These are phyloP conservation scores for Cynoglossus semilaevis DNA, from an alignment of 2,113 vertebrate species.

Conservation along the genomic window DNA sequence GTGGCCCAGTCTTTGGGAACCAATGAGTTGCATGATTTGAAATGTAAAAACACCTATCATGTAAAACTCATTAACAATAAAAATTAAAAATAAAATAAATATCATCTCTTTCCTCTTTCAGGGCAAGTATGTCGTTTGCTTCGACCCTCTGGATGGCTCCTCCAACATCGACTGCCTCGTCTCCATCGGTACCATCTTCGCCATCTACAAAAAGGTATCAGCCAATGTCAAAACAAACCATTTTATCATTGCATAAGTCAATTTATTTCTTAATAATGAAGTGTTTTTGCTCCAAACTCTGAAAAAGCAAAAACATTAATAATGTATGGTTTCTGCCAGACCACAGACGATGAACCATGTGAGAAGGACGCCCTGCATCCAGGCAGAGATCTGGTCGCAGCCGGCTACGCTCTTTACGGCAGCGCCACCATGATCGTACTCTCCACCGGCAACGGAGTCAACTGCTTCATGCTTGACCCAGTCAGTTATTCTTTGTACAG, in stretches of 20 bases:
- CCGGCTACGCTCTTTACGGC: constrained; percentile 92
- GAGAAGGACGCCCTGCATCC: constrained; percentile 88
- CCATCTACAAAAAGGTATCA: constrained; percentile 89
- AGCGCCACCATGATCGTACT: constrained; percentile 95
- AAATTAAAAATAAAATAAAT: too few relatives aligned
- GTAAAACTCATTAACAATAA: too few relatives aligned
- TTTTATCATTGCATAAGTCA: too few relatives aligned
- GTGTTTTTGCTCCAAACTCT: background rate
- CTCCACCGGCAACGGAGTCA: constrained; percentile 84
- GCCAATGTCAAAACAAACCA: background rate
- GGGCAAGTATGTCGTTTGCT: constrained; percentile 95
- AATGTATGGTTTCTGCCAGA: constrained; percentile 56
- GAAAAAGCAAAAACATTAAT: too few relatives aligned
- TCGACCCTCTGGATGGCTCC: constrained; percentile 93
- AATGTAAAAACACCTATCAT: too few relatives aligned
- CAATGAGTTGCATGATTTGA: too few relatives aligned
- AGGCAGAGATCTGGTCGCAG: constrained; percentile 86
- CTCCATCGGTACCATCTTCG: constrained; percentile 94
- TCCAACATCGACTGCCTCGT: constrained; percentile 95
- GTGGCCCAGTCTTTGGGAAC: too few relatives aligned
- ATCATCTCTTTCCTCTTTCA: constrained; percentile 53
- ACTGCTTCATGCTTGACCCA: constrained; percentile 96
- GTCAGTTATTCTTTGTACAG: constrained; percentile 78
- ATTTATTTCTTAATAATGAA: background rate
- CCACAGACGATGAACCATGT: constrained; percentile 76